These are phyloP conservation scores for Phyllostomus discolor DNA, from an alignment of 2,113 vertebrate genomes.

Conservation along the genomic window DNA sequence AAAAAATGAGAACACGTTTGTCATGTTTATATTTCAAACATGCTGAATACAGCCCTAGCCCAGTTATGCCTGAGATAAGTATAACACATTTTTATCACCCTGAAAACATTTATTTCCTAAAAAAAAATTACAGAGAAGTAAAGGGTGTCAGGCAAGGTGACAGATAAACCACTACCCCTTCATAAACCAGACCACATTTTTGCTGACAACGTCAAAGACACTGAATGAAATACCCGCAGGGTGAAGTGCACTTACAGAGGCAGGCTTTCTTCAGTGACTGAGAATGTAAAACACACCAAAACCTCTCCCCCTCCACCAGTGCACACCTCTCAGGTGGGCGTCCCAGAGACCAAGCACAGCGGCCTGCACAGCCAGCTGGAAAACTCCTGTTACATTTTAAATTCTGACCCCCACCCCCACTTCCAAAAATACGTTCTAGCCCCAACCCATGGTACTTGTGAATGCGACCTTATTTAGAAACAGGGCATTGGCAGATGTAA, in stretches of 20 bases:
- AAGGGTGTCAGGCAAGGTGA: conserved; percentile 22
- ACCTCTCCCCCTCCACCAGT: neutral
- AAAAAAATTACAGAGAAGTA: neutral
- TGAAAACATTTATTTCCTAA: neutral
- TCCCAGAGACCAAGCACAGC: neutral
- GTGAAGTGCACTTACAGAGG: neutral
- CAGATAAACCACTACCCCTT: conserved; percentile 26
- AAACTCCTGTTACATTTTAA: neutral
- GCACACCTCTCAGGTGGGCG: neutral
- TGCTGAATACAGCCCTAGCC: neutral
- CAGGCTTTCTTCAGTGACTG: neutral
- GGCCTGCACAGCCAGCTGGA: neutral
- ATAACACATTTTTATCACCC: neutral
- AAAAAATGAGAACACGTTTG: neutral
- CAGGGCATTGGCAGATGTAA: neutral
- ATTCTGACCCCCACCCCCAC: neutral
- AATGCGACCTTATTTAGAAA: neutral
- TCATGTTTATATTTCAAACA: conserved; percentile 17
- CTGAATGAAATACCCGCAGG: neutral
- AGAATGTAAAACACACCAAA: neutral
- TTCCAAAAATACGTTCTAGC: neutral
- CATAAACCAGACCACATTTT: neutral
- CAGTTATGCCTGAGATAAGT: neutral
- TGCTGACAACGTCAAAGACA: conserved; percentile 5
- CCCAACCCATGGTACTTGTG: neutral